Percentiles rank a stretch among this genome's conserved stretches.
Conservation (phyloP, 2,113 vertebrate species). For the Heloderma charlesbogerti region DNA sequence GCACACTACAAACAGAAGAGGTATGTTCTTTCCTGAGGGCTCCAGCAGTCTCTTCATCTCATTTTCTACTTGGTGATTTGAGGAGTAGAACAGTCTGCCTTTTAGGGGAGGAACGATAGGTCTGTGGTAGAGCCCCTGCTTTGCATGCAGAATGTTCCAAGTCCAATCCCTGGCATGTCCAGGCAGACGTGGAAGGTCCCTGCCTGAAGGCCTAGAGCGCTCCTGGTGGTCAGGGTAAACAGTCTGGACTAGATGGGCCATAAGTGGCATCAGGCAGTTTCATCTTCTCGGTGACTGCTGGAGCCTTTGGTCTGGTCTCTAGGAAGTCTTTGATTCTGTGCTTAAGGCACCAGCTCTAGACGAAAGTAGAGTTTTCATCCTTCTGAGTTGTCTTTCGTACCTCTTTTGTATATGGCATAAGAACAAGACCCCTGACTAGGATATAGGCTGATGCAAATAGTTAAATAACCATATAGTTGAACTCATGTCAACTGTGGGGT, state of each 20-base stretch:
- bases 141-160: neutral
- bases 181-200: neutral
- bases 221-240: neutral
- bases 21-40: slow-evolving; percentile 71
- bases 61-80: neutral
- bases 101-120: neutral
- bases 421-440: neutral
- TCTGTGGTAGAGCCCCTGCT: no score
- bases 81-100: neutral
- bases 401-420: neutral
- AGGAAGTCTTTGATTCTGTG: neutral
- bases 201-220: neutral
- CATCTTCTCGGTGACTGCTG: neutral
- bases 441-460: neutral
- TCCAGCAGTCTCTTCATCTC: neutral
- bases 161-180: neutral
- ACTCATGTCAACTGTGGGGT: slow-evolving; percentile 19
- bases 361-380: neutral
- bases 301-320: neutral
- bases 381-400: neutral
- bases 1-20: slow-evolving; percentile 87
- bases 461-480: slow-evolving; percentile 2
- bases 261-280: neutral
- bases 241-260: neutral
- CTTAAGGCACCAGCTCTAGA: slow-evolving; percentile 11